Percentiles rank a stretch among this genome's conserved stretches.
Evolutionary conservation across 2,888 invertebrate species (phyloP).

Genomic region (Drosophila paracracens): DNA sequence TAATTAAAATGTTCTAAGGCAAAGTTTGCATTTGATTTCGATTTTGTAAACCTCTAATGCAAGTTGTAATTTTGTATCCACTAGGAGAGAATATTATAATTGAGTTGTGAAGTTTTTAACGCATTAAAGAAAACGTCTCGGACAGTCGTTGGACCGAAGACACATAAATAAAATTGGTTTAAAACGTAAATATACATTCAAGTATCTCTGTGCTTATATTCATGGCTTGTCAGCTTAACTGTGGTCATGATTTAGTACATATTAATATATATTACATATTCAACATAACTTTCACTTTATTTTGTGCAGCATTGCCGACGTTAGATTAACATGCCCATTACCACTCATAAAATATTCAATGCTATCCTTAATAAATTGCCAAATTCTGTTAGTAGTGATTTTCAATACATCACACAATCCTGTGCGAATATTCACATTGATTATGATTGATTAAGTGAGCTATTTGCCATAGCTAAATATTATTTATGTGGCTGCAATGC

Average conservation of each 20-base stretch:
- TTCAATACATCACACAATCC: constrained; percentile 3
- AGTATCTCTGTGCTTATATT: not conserved
- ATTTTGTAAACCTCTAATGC: not conserved
- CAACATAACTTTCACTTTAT: not conserved
- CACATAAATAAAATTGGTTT: not conserved
- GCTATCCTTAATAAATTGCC: constrained; percentile 20
- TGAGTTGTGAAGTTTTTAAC: not conserved
- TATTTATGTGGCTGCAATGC: constrained; percentile 46
- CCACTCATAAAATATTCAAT: constrained; percentile 1
- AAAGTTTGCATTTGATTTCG: not conserved
- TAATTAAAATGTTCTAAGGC: not conserved
- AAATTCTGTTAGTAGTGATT: constrained; percentile 31
- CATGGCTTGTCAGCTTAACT: not conserved
- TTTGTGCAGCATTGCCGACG: not conserved
- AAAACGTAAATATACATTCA: not conserved
- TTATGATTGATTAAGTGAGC: constrained; percentile 70
- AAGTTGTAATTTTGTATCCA: not conserved
- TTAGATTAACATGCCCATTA: not conserved
- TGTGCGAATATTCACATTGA: constrained; percentile 51
- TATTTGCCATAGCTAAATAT: constrained; percentile 42
- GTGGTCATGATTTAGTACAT: not conserved
- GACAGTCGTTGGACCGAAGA: not conserved
- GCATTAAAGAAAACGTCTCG: fast-evolving
- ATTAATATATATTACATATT: not conserved
- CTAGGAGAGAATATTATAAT: not conserved